phyloP scores from a whole-genome alignment of 2,888 invertebrate species.

The Leucoptera coffeella region DNA sequence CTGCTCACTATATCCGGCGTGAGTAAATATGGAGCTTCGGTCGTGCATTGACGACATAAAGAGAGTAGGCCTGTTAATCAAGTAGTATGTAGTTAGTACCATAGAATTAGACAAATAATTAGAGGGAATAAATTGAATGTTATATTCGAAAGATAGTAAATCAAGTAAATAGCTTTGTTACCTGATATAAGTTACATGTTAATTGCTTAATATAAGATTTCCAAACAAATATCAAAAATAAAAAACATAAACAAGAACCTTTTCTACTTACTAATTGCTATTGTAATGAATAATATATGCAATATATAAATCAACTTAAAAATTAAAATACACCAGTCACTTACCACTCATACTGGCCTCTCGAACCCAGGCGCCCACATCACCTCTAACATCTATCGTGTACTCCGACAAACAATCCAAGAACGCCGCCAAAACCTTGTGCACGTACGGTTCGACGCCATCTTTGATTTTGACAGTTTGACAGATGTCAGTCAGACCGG shows the following conservation, averaged over 20 bases:
- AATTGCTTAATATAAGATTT: too few relatives aligned
- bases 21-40: conserved; percentile 34
- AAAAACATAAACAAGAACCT: too few relatives aligned
- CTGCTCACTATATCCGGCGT: conserved; percentile 43
- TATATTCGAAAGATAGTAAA: too few relatives aligned
- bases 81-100: too few relatives aligned
- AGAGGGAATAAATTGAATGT: too few relatives aligned
- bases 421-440: conserved; percentile 58
- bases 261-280: too few relatives aligned
- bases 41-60: conserved; percentile 39
- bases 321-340: conserved; percentile 6
- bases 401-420: conserved; percentile 80
- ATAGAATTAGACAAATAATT: too few relatives aligned
- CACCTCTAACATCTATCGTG: conserved; percentile 88
- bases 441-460: conserved; percentile 17
- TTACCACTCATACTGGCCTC: conserved; percentile 79
- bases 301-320: not conserved
- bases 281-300: too few relatives aligned
- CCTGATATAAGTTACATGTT: too few relatives aligned
- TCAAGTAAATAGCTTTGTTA: too few relatives aligned
- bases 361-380: conserved; percentile 94
- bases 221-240: too few relatives aligned
- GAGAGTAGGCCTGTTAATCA: conserved; percentile 46
- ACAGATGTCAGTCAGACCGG: conserved; percentile 67
- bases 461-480: conserved; percentile 57